Evolutionary conservation across 2,113 vertebrate species (phyloP).

Genomic region (Stigmatopora nigra): DNA sequence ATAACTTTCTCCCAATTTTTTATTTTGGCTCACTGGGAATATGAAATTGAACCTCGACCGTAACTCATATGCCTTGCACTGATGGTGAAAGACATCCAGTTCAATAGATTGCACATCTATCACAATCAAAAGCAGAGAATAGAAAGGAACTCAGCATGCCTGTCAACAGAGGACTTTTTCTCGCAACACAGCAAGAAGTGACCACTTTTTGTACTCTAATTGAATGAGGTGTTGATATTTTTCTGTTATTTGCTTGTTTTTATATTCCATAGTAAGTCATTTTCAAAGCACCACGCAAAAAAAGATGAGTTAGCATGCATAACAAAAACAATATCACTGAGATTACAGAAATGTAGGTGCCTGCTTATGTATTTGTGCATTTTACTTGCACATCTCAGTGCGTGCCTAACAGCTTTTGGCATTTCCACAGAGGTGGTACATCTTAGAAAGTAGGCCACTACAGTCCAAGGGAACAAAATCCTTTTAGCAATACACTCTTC

Average conservation of each 20-base stretch:
- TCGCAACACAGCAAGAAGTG: not conserved
- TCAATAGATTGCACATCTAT: too few relatives aligned
- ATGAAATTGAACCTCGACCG: too few relatives aligned
- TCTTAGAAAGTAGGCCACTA: conserved; percentile 49
- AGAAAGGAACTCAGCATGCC: not conserved
- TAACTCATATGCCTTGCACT: too few relatives aligned
- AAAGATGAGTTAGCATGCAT: not conserved
- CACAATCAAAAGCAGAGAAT: too few relatives aligned
- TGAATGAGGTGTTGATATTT: not conserved
- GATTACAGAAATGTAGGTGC: conserved; percentile 6
- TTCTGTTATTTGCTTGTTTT: not conserved
- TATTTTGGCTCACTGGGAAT: too few relatives aligned
- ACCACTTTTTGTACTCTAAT: not conserved
- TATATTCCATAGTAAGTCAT: not conserved
- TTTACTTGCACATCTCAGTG: conserved; percentile 7
- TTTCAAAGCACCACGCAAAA: not conserved
- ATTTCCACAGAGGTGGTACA: conserved; percentile 35
- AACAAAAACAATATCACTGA: not conserved
- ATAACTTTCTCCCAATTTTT: too few relatives aligned
- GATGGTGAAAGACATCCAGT: too few relatives aligned
- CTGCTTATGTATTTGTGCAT: not conserved
- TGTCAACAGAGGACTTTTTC: not conserved
- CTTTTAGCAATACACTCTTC: not conserved
- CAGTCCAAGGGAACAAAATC: conserved; percentile 26
- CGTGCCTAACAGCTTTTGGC: conserved; percentile 47